A percentile compares a stretch with the other conserved stretches of the same genome.
These are phyloP conservation scores for Caenorhabditis macrosperma DNA, from an alignment of 2,888 invertebrate species.

Conservation along the genomic window DNA sequence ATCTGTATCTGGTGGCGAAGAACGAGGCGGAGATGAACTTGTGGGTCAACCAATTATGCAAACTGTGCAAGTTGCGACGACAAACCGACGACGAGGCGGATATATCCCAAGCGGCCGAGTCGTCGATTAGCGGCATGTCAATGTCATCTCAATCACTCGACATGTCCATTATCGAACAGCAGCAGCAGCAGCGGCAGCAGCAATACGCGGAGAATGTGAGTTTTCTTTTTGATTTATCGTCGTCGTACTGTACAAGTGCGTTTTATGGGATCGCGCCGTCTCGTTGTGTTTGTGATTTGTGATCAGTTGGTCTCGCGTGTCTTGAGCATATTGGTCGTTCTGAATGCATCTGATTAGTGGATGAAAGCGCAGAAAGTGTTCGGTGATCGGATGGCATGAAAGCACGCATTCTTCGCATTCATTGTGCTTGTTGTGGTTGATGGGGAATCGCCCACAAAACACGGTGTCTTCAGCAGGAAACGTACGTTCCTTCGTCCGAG, in stretches of 20 bases:
- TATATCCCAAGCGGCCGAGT: conserved; percentile 13
- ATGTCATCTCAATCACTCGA: conserved; percentile 49
- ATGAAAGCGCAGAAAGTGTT: too few species aligned
- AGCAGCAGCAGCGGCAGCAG: too few species aligned
- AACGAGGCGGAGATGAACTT: conserved; percentile 47
- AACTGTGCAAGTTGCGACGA: conserved; percentile 37
- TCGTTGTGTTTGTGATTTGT: neutral
- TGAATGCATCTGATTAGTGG: too few species aligned
- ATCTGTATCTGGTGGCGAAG: conserved; percentile 47
- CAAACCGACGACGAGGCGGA: conserved; percentile 37
- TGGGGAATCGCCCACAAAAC: neutral
- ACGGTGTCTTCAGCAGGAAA: conserved; percentile 18
- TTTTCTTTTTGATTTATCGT: neutral
- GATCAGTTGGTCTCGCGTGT: too few species aligned
- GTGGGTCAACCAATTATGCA: conserved; percentile 54
- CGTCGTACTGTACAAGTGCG: too few species aligned
- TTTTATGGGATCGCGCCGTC: too few species aligned
- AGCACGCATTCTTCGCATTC: too few species aligned
- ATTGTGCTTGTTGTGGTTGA: neutral
- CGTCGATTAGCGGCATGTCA: conserved; percentile 42
- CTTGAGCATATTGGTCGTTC: too few species aligned
- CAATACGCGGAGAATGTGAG: conserved; percentile 34
- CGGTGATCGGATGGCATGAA: too few species aligned
- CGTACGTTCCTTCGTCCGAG: neutral
- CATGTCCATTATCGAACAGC: conserved; percentile 28